phyloP scores from a whole-genome alignment of 2,888 invertebrate genomes.

The Automeris io region DNA sequence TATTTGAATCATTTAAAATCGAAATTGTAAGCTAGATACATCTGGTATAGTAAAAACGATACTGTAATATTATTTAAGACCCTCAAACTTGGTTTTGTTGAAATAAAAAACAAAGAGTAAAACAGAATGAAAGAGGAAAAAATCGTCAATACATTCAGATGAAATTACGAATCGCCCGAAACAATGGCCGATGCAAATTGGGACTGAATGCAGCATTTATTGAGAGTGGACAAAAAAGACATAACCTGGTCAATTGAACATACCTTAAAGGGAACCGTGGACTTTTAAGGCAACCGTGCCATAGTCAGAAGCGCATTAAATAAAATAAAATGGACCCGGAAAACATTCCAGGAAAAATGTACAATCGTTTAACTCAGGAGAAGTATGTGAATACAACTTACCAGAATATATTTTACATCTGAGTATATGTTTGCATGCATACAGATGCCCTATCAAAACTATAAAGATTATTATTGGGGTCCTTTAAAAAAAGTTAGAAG shows the following conservation, averaged over 20 bases:
- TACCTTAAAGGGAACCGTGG: slow-evolving; percentile 43
- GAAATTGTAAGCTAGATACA: no score
- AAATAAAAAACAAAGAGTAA: slow-evolving; percentile 34
- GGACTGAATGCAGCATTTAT: slow-evolving; percentile 46
- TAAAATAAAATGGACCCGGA: slow-evolving; percentile 39
- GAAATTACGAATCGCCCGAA: slow-evolving; percentile 56
- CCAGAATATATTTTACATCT: no score
- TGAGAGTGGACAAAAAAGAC: slow-evolving; percentile 43
- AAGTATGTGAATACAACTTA: no score
- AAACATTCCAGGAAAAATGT: slow-evolving; percentile 19
- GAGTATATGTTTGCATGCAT: no score
- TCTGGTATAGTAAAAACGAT: no score
- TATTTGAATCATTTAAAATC: no score
- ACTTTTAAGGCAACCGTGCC: slow-evolving; percentile 45
- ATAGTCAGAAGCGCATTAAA: slow-evolving; percentile 49
- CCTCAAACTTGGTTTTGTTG: slow-evolving; percentile 8
- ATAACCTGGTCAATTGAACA: slow-evolving; percentile 46
- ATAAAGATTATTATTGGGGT: no score
- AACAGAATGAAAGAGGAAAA: slow-evolving; percentile 34
- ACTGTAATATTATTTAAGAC: no score
- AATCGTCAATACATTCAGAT: slow-evolving; percentile 44
- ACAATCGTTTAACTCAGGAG: no score
- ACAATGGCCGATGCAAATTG: slow-evolving; percentile 72
- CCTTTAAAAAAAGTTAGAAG: no score
- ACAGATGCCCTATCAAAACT: no score